These are phyloP conservation scores for Drosophila neoperkinsi DNA, from an alignment of 2,888 invertebrate species.

Conservation along the genomic window DNA sequence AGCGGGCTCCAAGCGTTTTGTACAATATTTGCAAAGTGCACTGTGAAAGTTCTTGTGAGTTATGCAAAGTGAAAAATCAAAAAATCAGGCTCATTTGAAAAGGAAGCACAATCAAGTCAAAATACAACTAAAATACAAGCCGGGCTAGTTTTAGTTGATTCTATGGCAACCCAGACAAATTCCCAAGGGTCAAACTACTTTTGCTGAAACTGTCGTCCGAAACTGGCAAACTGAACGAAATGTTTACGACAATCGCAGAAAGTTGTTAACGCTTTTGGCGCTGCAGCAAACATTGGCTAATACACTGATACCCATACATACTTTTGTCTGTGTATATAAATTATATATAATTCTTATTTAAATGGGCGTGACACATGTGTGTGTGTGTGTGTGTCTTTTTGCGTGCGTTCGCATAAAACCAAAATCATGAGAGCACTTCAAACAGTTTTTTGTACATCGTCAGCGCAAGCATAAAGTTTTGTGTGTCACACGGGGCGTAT, in stretches of 20 bases:
- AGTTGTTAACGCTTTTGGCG: conserved; percentile 46
- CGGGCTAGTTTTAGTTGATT: conserved; percentile 17
- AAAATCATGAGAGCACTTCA: conserved; percentile 52
- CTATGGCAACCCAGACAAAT: conserved; percentile 37
- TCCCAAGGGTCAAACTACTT: conserved; percentile 64
- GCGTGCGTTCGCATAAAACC: conserved; percentile 44
- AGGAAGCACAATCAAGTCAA: conserved; percentile 19
- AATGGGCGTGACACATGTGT: conserved; percentile 35
- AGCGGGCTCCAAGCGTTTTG: not conserved
- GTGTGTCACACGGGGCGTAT: conserved; percentile 71
- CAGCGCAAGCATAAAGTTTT: conserved; percentile 54
- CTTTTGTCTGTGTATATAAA: not conserved
- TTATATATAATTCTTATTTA: conserved; percentile 39
- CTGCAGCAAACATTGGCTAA: conserved; percentile 33
- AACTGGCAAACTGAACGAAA: conserved; percentile 58
- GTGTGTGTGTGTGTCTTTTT: conserved; percentile 14
- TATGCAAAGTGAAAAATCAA: conserved; percentile 11
- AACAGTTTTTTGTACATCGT: conserved; percentile 41
- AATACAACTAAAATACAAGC: conserved; percentile 19
- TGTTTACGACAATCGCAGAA: conserved; percentile 57
- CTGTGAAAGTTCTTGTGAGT: not conserved
- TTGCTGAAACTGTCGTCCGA: conserved; percentile 48
- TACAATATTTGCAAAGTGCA: not conserved
- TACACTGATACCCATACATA: conserved; percentile 9
- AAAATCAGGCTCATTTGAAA: conserved; percentile 9